These are phyloP conservation scores for Argentina silus DNA, from an alignment of 2,797 vertebrate genomes.

Conservation along the genomic window DNA sequence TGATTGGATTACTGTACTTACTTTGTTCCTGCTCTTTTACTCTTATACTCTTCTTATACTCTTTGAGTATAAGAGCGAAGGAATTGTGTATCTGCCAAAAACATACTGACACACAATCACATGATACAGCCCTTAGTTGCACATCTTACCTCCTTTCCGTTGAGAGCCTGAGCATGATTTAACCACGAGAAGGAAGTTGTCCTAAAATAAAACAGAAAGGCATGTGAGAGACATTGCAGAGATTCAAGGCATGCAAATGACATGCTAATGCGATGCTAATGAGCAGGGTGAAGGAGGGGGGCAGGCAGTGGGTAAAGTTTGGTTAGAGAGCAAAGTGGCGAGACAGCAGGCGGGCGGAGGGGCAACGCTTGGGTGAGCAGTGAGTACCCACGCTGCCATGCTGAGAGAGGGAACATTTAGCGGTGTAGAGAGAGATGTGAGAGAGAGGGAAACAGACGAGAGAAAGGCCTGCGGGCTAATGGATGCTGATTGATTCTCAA, in stretches of 20 bases:
- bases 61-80: background rate
- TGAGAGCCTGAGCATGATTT: background rate
- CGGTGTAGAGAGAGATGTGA: conserved; percentile 28
- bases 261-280: conserved; percentile 89
- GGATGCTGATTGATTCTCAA: conserved; percentile 79
- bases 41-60: background rate
- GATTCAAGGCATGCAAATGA: conserved; percentile 71
- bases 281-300: conserved; percentile 67
- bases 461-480: conserved; percentile 56
- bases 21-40: background rate
- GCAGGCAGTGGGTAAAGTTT: conserved; percentile 86
- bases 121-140: background rate
- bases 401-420: conserved; percentile 66
- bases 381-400: conserved; percentile 78
- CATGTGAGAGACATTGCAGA: conserved; percentile 30
- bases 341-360: conserved; percentile 80
- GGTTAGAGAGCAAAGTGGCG: conserved; percentile 85
- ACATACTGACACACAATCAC: background rate
- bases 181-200: background rate
- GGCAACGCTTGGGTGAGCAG: conserved; percentile 85
- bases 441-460: conserved; percentile 24
- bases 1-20: background rate
- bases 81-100: background rate
- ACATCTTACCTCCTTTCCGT: background rate
- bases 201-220: conserved; percentile 11